Percentiles rank a stretch among this genome's conserved stretches.
Conservation (phyloP, 2,797 vertebrate species). For the Falco naumanni region DNA sequence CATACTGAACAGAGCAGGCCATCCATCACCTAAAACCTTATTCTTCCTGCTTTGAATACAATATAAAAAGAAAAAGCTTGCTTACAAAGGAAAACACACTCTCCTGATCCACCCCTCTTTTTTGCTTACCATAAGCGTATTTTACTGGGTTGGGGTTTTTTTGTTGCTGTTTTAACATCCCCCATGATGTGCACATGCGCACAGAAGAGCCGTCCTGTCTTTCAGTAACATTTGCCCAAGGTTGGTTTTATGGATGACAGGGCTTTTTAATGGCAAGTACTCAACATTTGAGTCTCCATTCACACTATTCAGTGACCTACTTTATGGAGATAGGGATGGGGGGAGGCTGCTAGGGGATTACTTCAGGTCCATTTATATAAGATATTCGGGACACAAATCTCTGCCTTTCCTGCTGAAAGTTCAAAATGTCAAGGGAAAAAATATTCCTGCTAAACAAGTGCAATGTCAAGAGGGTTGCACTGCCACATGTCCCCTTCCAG, state of each 20-base stretch:
- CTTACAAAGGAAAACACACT: background rate
- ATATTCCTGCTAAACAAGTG: background rate
- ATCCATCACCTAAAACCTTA: background rate
- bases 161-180: background rate
- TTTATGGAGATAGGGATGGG: background rate
- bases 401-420: background rate
- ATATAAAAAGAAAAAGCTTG: background rate
- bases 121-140: background rate
- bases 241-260: background rate
- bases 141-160: fast-evolving
- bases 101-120: background rate
- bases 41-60: background rate
- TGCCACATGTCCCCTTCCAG: fast-evolving
- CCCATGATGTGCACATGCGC: fast-evolving
- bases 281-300: background rate
- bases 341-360: background rate
- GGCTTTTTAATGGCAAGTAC: background rate
- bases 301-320: background rate
- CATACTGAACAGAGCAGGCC: background rate
- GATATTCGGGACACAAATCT: background rate
- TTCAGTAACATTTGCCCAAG: background rate
- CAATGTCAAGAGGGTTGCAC: background rate
- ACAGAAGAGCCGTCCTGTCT: background rate
- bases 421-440: background rate
- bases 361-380: slow-evolving; percentile 15